Base-by-base conservation (phyloP, 2,113 vertebrate genomes). In the Symphodus melops region DNA sequence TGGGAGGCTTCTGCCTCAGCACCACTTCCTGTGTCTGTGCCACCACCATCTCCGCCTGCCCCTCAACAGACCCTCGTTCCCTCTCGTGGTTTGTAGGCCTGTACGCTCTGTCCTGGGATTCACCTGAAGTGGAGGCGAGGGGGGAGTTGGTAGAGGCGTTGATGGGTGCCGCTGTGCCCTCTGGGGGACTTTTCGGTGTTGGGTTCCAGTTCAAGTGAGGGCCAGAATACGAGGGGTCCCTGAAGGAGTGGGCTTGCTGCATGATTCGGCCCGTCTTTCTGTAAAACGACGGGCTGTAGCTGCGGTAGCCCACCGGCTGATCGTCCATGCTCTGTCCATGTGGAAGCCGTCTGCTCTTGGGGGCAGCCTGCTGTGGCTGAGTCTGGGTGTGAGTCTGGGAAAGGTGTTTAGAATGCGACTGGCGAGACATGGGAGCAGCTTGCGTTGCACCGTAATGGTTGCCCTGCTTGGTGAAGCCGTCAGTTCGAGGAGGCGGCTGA, bases 271-370 rank as follows among this genome's bases (percentile, higher is more conserved):
- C 97, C 0, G 97, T 98, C 86, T 98, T 96, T 54, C 97, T 96
- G 89, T 98, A 96, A 83, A 98, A 99, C 7, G 97, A 98, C 0
- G 97, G 97, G 90, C 97, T 99, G 87, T 99, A 99, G 89, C 97
- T 99, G 52, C 97, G 94, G 92, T 99, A 99, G 11, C 97, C 97
- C 23, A 94, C 84, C 0, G 86, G 90, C 85, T 95, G 92, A 23
- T 97, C 96, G 0, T 97, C 97, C 51, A 90, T 82, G 84, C 94
- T 95, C 81, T 94, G 96, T 1, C 89, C 91, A 0, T 91, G 69
- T 5, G 96, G 91, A 0, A 96, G 94, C 52, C 93, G 92, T 51
- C 95, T 93, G 63, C 64, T 86, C 80, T 92, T 92, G 5, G 86
- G 64, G 25, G 83, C 75, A 0, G 87, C 84, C 2, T 81, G 93